Conservation (phyloP, 2,888 invertebrate genomes). For the Xestia sexstrigata region DNA sequence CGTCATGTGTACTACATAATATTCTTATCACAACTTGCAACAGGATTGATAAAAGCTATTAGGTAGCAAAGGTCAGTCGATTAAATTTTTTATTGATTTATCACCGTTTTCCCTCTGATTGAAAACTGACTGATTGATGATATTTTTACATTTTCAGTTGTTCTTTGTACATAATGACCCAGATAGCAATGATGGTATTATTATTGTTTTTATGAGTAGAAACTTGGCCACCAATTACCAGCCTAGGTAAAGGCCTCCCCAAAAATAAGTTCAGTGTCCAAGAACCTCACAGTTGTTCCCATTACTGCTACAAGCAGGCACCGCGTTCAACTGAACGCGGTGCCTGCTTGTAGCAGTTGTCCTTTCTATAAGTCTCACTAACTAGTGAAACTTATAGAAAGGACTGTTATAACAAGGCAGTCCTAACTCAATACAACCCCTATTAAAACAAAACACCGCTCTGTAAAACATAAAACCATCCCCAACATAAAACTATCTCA, state of each 20-base stretch:
- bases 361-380: too few relatives aligned
- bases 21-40: too few relatives aligned
- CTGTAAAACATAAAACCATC: neutral
- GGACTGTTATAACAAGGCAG: neutral
- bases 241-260: neutral
- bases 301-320: neutral
- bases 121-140: too few relatives aligned
- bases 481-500: neutral
- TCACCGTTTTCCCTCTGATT: too few relatives aligned
- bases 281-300: neutral
- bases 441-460: neutral
- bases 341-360: too few relatives aligned
- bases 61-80: too few relatives aligned
- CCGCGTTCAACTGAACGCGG: neutral
- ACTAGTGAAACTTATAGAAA: neutral
- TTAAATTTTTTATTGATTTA: too few relatives aligned
- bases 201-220: neutral
- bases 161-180: too few relatives aligned
- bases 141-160: too few relatives aligned
- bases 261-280: rapidly evolving
- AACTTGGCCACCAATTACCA: neutral
- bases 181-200: too few relatives aligned
- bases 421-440: neutral
- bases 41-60: too few relatives aligned
- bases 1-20: too few relatives aligned